Base-by-base conservation (phyloP, 1,140 invertebrate species). In the Drosophila saltans region DNA sequence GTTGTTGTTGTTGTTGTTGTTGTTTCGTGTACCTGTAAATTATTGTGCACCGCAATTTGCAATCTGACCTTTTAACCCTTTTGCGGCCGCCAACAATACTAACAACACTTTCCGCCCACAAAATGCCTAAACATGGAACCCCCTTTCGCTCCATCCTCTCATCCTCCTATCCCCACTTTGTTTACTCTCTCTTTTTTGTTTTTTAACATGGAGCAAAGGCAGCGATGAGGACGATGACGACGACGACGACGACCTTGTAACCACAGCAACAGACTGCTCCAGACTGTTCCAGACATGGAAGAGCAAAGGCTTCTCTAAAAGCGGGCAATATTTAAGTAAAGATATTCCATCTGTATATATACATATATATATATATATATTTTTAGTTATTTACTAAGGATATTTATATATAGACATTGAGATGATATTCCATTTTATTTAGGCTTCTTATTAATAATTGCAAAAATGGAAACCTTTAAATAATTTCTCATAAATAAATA, bases 61-160 rank as follows among this genome's bases (percentile, higher is more conserved):
- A 88, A 88, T 88, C 80, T 88, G 83, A 88, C 83, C 83, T 88
- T 88, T 88, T 88, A 88, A 88, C 83, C 83, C 80, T 80, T 73
- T 66, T 66, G 78, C 45, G 76, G 69, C 73, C 57, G 70, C 58
- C 69, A 61, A 63, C 45, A 71, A 72, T 45, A 65, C 52, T 52
- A 48, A 26, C 9, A 16, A 10, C 43, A 33, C 24, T 16, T n/a
- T n/a, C 66, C 59, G 45, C 21, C 55, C 57, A 36, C 56, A 21
- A 55, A 55, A 55, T 26, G 56, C 21, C 16, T 0, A 4, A 3
- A 36, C 33, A 36, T 36, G 6, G 2, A 36, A 36, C 33, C 33
- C 28, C 28, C 28, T 30, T 0, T 16, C 16, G 16, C 16, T 16
- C 16, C 16, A 16, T 16, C 16, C 16, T 0, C 16, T 16, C 16